These are phyloP conservation scores for Drosophila prostipennis DNA, from an alignment of 2,888 invertebrate genomes.

Conservation along the genomic window DNA sequence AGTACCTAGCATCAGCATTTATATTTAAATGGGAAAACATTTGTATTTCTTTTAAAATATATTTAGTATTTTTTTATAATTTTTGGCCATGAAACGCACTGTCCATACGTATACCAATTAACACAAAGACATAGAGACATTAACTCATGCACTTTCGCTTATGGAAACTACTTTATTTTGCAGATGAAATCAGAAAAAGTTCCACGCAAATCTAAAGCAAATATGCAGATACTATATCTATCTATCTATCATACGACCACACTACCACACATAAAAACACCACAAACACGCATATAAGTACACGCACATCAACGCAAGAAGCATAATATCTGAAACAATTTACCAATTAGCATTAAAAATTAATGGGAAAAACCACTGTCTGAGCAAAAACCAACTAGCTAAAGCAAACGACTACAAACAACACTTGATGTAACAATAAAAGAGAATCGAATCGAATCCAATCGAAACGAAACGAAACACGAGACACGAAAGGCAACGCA, in stretches of 20 bases:
- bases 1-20: too few relatives aligned
- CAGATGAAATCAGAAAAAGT: conserved; percentile 60
- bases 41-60: not conserved
- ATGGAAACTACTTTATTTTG: conserved; percentile 34
- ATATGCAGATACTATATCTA: conserved; percentile 40
- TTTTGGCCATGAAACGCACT: conserved; percentile 15
- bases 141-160: conserved; percentile 25
- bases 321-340: conserved; percentile 64
- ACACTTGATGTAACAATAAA: conserved; percentile 60
- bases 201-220: conserved; percentile 62
- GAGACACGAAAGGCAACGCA: conserved; percentile 42
- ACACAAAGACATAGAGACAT: conserved; percentile 39
- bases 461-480: conserved; percentile 2
- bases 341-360: conserved; percentile 73
- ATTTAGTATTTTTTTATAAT: too few relatives aligned
- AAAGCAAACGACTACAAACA: conserved; percentile 57
- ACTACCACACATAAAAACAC: conserved; percentile 14
- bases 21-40: not conserved
- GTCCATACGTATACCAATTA: conserved; percentile 45
- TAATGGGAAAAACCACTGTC: conserved; percentile 55
- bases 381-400: conserved; percentile 73
- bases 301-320: conserved; percentile 57
- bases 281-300: conserved; percentile 24
- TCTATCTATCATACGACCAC: conserved; percentile 19
- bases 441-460: conserved; percentile 41